phyloP scores from a whole-genome alignment of 2,797 vertebrate genomes.

The Podargus strigoides region DNA sequence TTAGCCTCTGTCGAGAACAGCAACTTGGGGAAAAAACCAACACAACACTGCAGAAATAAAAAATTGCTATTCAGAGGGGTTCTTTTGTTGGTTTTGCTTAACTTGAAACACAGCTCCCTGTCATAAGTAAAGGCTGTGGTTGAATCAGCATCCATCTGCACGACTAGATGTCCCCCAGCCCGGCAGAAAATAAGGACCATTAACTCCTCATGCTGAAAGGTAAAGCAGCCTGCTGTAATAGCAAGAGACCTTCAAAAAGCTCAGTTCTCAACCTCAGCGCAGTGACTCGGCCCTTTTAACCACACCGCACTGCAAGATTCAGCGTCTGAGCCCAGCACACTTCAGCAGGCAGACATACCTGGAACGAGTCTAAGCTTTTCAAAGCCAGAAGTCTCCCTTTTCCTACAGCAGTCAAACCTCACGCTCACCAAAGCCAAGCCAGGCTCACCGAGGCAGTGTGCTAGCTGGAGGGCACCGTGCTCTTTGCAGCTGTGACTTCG shows the following conservation, averaged over 20 bases:
- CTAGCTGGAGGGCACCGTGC: neutral
- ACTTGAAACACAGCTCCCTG: neutral
- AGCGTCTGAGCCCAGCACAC: neutral
- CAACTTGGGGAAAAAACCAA: neutral
- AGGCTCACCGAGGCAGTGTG: neutral
- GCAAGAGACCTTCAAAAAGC: neutral
- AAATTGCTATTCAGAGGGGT: neutral
- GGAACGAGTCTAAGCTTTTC: neutral
- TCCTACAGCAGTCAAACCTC: neutral
- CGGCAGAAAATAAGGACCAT: too few relatives aligned
- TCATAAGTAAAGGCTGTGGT: rapidly evolving
- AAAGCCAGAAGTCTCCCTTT: neutral
- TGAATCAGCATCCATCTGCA: neutral
- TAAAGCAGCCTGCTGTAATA: neutral
- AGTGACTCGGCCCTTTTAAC: neutral
- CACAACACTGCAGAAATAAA: neutral
- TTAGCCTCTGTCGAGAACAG: neutral
- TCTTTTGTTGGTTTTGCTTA: neutral
- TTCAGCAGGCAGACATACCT: neutral
- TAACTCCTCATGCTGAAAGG: rapidly evolving
- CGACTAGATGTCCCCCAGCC: neutral
- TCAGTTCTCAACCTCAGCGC: neutral
- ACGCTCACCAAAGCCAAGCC: neutral
- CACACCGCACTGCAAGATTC: neutral
- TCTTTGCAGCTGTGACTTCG: neutral